Conservation (phyloP, 2,888 invertebrate genomes). For the Rhaphigaster nebulosa region DNA sequence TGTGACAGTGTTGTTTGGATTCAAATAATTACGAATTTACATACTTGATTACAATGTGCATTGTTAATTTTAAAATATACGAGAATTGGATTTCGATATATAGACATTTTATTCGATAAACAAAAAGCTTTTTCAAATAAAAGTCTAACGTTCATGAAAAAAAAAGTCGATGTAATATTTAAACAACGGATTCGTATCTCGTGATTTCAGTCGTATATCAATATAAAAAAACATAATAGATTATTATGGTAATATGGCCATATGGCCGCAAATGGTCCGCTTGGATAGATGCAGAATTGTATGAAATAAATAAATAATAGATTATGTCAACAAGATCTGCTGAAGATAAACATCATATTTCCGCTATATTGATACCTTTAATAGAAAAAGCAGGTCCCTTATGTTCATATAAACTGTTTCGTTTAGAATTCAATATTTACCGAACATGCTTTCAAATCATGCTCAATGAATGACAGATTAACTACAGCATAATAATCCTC, state of each 20-base stretch:
- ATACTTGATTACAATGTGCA: not conserved
- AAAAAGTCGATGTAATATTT: not conserved
- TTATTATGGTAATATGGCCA: too few relatives aligned
- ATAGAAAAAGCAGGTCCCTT: not conserved
- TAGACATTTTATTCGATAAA: not conserved
- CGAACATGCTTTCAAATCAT: not conserved
- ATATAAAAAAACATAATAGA: too few relatives aligned
- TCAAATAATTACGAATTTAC: not conserved
- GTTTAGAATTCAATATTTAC: not conserved
- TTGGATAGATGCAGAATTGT: too few relatives aligned
- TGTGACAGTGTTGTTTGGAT: not conserved
- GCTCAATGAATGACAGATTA: not conserved
- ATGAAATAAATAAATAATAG: too few relatives aligned
- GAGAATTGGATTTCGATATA: not conserved
- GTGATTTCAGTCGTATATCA: too few relatives aligned
- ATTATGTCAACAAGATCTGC: not conserved
- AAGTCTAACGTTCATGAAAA: not conserved
- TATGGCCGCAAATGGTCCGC: too few relatives aligned
- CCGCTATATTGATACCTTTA: not conserved
- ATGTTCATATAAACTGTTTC: not conserved
- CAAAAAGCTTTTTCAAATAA: not conserved
- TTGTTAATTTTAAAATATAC: not conserved
- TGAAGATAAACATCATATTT: not conserved
- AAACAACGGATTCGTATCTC: not conserved
- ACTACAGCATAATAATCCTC: not conserved